Evolutionary conservation across 2,888 invertebrate genomes (phyloP).

Genomic region (Gerris lacustris): DNA sequence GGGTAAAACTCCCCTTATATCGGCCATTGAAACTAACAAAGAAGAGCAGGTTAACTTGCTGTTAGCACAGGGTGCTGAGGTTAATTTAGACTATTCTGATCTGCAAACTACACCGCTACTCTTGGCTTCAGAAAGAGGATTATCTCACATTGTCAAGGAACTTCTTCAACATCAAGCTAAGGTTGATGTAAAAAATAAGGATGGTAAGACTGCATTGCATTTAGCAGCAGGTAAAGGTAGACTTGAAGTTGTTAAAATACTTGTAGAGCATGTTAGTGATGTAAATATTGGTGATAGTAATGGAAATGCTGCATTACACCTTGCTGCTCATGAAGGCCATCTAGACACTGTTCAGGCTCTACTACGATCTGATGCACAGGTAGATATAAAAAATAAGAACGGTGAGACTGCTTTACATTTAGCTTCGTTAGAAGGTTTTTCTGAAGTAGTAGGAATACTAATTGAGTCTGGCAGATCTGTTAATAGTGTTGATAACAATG

Average conservation of each 20-base stretch:
- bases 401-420: constrained; percentile 7
- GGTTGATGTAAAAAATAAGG: too few species aligned
- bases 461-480: background rate
- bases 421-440: background rate
- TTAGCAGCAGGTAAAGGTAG: too few species aligned
- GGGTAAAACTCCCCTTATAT: too few species aligned
- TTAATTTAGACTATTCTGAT: too few species aligned
- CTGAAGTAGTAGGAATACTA: background rate
- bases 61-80: too few species aligned
- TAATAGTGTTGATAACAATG: background rate
- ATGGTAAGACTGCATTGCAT: too few species aligned
- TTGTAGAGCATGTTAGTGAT: background rate
- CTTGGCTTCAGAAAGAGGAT: background rate
- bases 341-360: too few species aligned
- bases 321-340: background rate
- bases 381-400: background rate
- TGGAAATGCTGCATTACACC: background rate
- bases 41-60: too few species aligned
- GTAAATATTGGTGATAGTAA: background rate
- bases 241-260: background rate
- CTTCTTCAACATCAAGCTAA: too few species aligned
- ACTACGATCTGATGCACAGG: background rate
- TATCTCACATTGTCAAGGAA: too few species aligned
- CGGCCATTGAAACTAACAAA: too few species aligned
- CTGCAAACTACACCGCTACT: background rate